These are phyloP conservation scores for Drosophila bifasciata DNA, from an alignment of 1,140 invertebrate genomes.

Conservation along the genomic window DNA sequence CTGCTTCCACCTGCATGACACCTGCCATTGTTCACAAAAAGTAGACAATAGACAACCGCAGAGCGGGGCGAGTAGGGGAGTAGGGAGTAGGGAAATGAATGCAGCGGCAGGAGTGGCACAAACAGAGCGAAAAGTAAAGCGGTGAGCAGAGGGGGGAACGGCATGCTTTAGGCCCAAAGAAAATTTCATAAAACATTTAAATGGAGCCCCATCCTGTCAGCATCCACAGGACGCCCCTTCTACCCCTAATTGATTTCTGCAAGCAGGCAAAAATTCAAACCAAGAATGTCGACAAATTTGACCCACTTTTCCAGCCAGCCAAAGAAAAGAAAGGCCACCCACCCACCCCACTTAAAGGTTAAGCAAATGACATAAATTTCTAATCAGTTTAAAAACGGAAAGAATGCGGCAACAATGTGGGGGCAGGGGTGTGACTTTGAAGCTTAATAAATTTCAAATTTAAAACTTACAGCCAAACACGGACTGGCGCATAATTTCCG, in stretches of 20 bases:
- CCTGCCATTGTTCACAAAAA: conserved; percentile 74
- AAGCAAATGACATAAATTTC: no score
- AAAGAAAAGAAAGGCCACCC: not conserved
- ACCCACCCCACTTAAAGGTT: no score
- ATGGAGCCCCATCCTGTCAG: conserved; percentile 18
- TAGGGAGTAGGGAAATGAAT: not conserved
- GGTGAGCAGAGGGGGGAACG: conserved; percentile 7
- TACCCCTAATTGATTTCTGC: conserved; percentile 47
- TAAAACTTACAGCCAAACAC: not conserved
- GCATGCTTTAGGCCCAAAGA: conserved; percentile 12
- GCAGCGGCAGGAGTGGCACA: no score
- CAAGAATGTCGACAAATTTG: conserved; percentile 33
- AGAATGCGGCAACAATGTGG: not conserved
- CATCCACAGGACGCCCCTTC: conserved; percentile 17
- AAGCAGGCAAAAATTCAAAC: conserved; percentile 29
- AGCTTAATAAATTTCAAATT: not conserved
- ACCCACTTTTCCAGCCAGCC: conserved; percentile 14
- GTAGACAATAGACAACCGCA: conserved; percentile 63
- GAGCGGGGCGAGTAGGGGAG: conserved; percentile 10
- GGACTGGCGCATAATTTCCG: conserved; percentile 23
- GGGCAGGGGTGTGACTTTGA: no score
- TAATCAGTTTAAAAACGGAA: no score
- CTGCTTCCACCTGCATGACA: conserved; percentile 61
- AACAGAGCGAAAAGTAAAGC: not conserved
- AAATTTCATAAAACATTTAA: conserved; percentile 63